Percentiles rank a stretch among this genome's conserved stretches.
Evolutionary conservation across 1,140 invertebrate genomes (phyloP).

Genomic region (Lepidurus apus): DNA sequence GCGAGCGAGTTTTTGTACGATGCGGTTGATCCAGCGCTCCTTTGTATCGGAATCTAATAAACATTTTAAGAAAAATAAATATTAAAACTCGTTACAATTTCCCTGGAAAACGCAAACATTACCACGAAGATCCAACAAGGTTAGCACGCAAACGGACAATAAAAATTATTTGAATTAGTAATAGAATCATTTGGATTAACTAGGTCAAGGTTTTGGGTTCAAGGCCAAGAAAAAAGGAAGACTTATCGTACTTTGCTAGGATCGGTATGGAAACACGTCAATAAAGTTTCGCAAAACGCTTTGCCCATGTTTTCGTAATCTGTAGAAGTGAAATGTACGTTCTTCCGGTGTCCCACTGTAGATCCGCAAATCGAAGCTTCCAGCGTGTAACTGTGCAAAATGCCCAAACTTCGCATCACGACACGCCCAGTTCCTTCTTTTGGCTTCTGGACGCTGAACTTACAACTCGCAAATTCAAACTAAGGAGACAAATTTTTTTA

Average conservation of each 20-base stretch:
- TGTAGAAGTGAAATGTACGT: constrained; percentile 76
- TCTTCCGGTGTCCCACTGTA: constrained; percentile 54
- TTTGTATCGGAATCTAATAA: constrained; percentile 40
- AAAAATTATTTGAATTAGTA: constrained; percentile 8
- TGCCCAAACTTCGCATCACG: constrained; percentile 89
- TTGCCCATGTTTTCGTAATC: constrained; percentile 78
- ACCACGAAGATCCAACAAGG: constrained; percentile 31
- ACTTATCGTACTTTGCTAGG: constrained; percentile 62
- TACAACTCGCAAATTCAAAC: constrained; percentile 91
- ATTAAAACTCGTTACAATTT: not conserved
- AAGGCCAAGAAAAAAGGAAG: not conserved
- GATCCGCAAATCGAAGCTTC: constrained; percentile 87
- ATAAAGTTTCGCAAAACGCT: constrained; percentile 83
- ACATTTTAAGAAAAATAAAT: not conserved
- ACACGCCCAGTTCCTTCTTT: constrained; percentile 90
- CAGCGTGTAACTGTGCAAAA: constrained; percentile 88
- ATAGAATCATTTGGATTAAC: constrained; percentile 17
- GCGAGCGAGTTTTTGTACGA: constrained; percentile 67
- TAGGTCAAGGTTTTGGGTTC: not conserved
- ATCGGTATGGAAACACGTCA: constrained; percentile 84
- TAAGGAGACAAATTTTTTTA: constrained; percentile 41
- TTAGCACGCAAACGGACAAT: constrained; percentile 24
- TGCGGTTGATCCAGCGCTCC: constrained; percentile 70
- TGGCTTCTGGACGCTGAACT: constrained; percentile 83
- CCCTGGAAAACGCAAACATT: constrained; percentile 33